A percentile compares a stretch with the other conserved stretches of the same genome.
Evolutionary conservation across 2,888 invertebrate species (phyloP).

Genomic region (Diarsia mendica): DNA sequence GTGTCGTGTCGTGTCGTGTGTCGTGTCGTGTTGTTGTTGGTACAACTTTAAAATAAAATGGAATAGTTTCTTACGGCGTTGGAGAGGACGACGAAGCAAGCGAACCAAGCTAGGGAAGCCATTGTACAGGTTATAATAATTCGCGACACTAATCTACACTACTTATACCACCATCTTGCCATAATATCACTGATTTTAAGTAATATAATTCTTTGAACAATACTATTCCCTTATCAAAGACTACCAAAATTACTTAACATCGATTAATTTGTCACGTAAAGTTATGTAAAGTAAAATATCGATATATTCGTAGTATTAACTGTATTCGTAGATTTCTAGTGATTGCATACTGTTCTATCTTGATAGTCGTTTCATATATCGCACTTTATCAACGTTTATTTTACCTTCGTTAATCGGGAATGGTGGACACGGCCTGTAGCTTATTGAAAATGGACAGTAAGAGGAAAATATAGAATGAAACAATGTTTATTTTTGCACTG

Average conservation of each 20-base stretch:
- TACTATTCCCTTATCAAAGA: conserved; percentile 63
- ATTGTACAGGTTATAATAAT: conserved; percentile 66
- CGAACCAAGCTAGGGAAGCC: conserved; percentile 74
- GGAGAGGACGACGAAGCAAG: conserved; percentile 70
- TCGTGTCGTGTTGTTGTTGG: no score
- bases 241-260: conserved; percentile 60
- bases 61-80: conserved; percentile 71
- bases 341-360: not conserved
- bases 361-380: not conserved
- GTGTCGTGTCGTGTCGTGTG: no score
- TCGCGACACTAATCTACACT: conserved; percentile 57
- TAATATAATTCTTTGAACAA: conserved; percentile 59
- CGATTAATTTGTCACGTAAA: conserved; percentile 65
- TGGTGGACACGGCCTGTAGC: not conserved
- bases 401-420: no score
- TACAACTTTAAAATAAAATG: no score
- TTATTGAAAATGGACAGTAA: not conserved
- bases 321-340: conserved; percentile 20
- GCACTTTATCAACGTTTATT: not conserved
- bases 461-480: not conserved
- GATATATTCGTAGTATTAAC: conserved; percentile 19
- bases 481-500: not conserved
- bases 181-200: conserved; percentile 55
- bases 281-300: conserved; percentile 59
- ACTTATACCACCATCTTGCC: conserved; percentile 70